Conservation (phyloP, 2,888 invertebrate species). For the Eupithecia pulchellata region DNA sequence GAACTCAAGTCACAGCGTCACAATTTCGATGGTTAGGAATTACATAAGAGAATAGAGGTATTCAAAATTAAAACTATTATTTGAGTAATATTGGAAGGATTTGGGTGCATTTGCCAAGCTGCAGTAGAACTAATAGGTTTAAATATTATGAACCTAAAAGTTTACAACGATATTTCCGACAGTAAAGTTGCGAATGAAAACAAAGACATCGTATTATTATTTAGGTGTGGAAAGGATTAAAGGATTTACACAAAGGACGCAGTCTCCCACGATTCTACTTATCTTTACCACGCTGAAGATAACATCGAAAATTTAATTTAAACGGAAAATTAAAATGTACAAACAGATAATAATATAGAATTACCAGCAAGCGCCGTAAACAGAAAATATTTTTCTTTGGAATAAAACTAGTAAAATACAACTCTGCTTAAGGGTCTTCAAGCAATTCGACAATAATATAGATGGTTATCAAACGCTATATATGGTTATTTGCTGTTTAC, state of each 20-base stretch:
- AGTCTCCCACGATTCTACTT: not conserved
- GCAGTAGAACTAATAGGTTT: not conserved
- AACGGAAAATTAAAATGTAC: not conserved
- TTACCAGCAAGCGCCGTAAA: not conserved
- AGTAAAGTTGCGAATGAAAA: not conserved
- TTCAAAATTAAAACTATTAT: not conserved
- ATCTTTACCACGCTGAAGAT: not conserved
- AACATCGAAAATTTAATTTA: not conserved
- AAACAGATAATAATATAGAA: not conserved
- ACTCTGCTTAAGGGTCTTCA: not conserved
- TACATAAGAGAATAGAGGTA: not conserved
- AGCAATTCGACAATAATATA: not conserved
- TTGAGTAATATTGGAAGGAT: constrained; percentile 20
- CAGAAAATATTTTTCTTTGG: not conserved
- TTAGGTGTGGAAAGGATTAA: not conserved
- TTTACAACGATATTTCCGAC: not conserved
- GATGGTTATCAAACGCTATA: constrained; percentile 16
- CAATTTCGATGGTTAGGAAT: not conserved
- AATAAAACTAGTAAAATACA: not conserved
- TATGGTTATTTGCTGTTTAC: constrained; percentile 4
- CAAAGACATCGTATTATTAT: not conserved
- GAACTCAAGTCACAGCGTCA: not conserved
- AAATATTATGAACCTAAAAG: not conserved
- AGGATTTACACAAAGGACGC: not conserved
- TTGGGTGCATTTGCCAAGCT: not conserved